These are phyloP conservation scores for Hemaris fuciformis DNA, from an alignment of 2,888 invertebrate species.

Conservation along the genomic window DNA sequence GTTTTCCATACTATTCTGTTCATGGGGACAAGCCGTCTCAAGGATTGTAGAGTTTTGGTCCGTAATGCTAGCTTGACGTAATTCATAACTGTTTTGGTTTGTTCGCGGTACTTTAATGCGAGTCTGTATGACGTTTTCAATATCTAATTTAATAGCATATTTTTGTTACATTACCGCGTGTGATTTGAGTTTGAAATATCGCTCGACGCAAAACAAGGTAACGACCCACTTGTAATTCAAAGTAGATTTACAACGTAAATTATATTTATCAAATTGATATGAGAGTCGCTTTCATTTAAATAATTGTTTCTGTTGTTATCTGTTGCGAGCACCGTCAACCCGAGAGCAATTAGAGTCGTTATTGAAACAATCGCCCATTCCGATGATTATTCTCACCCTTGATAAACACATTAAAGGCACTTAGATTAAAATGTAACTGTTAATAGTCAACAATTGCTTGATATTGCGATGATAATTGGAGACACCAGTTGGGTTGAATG, in stretches of 20 bases:
- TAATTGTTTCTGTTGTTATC: conserved; percentile 45
- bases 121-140: too few species aligned
- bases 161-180: background rate
- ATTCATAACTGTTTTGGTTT: too few species aligned
- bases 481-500: conserved; percentile 9
- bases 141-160: background rate
- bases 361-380: conserved; percentile 40
- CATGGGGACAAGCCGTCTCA: too few species aligned
- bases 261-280: conserved; percentile 32
- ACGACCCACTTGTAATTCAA: conserved; percentile 1
- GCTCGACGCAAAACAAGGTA: background rate
- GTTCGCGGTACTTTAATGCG: too few species aligned
- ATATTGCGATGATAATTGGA: conserved; percentile 10
- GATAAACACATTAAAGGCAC: conserved; percentile 37
- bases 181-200: background rate
- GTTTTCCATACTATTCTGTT: too few species aligned
- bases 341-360: conserved; percentile 37
- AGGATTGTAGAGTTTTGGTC: too few species aligned
- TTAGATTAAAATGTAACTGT: conserved; percentile 37
- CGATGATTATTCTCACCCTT: conserved; percentile 40
- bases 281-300: conserved; percentile 37
- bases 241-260: background rate
- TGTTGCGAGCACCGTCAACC: conserved; percentile 36
- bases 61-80: too few species aligned
- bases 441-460: conserved; percentile 28